Percentiles rank a stretch among this genome's conserved stretches.
phyloP scores from a whole-genome alignment of 2,113 vertebrate genomes.

The Antechinus stuartii region DNA sequence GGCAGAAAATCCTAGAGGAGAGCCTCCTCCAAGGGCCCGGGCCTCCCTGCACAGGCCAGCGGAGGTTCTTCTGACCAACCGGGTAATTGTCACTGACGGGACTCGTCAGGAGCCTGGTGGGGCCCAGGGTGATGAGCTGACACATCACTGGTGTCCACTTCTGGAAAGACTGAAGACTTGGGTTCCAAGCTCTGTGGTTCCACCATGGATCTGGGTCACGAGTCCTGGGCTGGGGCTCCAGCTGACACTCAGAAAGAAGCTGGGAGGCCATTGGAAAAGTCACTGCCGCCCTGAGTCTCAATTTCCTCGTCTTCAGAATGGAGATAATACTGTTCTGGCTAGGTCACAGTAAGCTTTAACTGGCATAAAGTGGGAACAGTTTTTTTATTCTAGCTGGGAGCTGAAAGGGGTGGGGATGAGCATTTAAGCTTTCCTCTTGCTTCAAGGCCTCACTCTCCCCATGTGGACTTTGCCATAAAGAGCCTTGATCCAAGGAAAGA shows the following conservation, averaged over 20 bases:
- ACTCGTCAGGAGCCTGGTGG: not conserved
- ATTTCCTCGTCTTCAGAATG: not conserved
- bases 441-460: not conserved
- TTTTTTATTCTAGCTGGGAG: too few relatives aligned
- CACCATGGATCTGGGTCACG: not conserved
- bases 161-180: not conserved
- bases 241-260: not conserved
- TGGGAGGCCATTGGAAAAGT: not conserved
- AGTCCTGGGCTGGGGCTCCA: not conserved
- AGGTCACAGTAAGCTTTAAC: too few relatives aligned
- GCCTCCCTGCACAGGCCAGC: not conserved
- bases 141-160: not conserved
- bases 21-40: not conserved
- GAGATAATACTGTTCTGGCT: not conserved
- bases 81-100: not conserved
- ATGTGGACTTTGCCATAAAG: too few relatives aligned
- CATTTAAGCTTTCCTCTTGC: not conserved
- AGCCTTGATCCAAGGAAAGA: not conserved
- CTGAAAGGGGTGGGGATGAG: too few relatives aligned
- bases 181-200: not conserved
- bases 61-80: not conserved
- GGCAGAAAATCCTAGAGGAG: constrained; percentile 3
- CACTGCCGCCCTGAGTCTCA: not conserved
- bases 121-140: not conserved
- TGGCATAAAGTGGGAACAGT: not conserved